Evolutionary conservation across 2,888 invertebrate genomes (phyloP).

Genomic region (Cheilosia pagana): DNA sequence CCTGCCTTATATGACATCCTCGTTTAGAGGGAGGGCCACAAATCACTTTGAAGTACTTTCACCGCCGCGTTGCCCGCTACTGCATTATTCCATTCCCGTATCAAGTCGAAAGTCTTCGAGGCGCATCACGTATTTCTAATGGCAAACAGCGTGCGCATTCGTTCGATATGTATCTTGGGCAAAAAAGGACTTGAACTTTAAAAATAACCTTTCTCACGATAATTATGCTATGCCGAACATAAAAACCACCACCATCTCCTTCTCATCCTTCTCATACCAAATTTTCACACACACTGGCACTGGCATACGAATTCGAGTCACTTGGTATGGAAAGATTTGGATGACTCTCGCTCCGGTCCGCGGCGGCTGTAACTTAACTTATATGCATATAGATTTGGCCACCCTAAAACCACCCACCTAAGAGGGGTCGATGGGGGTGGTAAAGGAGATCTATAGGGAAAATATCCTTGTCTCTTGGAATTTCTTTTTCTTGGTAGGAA

Average conservation of each 20-base stretch:
- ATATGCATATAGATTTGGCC: conserved; percentile 45
- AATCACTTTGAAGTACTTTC: conserved; percentile 72
- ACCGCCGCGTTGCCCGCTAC: conserved; percentile 55
- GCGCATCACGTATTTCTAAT: conserved; percentile 50
- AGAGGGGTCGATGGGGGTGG: not conserved
- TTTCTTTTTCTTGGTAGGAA: not conserved
- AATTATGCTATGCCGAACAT: conserved; percentile 63
- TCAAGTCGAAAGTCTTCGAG: conserved; percentile 37
- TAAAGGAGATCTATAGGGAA: conserved; percentile 28
- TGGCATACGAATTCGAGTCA: conserved; percentile 21
- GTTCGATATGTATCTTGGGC: conserved; percentile 29
- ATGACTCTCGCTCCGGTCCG: conserved; percentile 20
- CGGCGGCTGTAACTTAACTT: conserved; percentile 24
- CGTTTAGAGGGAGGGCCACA: conserved; percentile 26
- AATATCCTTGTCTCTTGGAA: not conserved
- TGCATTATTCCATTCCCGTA: conserved; percentile 18
- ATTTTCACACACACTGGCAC: conserved; percentile 1
- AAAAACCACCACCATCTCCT: conserved; percentile 36
- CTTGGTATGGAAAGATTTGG: conserved; percentile 40
- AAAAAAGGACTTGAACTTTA: conserved; percentile 70
- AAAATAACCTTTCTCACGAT: conserved; percentile 71
- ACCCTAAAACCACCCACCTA: conserved; percentile 15
- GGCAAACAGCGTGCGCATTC: conserved; percentile 36
- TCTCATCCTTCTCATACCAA: conserved; percentile 1
- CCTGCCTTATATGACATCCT: not conserved